Conservation (phyloP, 2,888 invertebrate genomes). For the Belgica antarctica region DNA sequence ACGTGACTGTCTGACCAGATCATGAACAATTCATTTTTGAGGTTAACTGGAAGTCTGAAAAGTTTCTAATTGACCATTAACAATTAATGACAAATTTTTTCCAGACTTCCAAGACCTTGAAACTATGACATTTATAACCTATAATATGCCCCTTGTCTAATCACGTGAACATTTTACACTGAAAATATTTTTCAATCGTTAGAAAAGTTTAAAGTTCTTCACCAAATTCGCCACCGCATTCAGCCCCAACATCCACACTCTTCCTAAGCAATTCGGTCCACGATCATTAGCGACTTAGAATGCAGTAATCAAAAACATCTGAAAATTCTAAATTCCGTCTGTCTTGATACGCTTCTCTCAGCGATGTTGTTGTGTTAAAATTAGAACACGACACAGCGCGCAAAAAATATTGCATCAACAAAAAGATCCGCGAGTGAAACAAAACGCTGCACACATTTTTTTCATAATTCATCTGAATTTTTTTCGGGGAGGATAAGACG, state of each 20-base stretch:
- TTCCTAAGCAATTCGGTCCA: not conserved
- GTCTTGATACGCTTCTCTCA: not conserved
- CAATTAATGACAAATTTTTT: no score
- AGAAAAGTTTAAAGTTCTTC: not conserved
- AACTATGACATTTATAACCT: no score
- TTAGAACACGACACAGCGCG: conserved; percentile 39
- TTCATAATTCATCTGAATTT: conserved; percentile 27
- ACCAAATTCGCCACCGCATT: not conserved
- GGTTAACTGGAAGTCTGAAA: no score
- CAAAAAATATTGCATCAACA: conserved; percentile 39
- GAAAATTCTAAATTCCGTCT: conserved; percentile 22
- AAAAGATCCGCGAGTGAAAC: conserved; percentile 22
- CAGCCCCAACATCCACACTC: not conserved
- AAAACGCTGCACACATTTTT: conserved; percentile 41
- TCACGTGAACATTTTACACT: not conserved
- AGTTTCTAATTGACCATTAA: no score
- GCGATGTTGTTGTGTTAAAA: conserved; percentile 28
- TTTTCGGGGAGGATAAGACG: conserved; percentile 21
- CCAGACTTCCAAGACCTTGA: no score
- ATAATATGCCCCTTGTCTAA: no score
- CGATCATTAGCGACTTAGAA: not conserved
- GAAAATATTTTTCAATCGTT: not conserved
- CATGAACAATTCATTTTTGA: no score
- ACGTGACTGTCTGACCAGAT: no score
- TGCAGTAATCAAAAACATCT: not conserved